Evolutionary conservation across 2,113 vertebrate species (phyloP), one percentile per base, ranked within the genome.

Genomic region (Alexandromys fortis): DNA sequence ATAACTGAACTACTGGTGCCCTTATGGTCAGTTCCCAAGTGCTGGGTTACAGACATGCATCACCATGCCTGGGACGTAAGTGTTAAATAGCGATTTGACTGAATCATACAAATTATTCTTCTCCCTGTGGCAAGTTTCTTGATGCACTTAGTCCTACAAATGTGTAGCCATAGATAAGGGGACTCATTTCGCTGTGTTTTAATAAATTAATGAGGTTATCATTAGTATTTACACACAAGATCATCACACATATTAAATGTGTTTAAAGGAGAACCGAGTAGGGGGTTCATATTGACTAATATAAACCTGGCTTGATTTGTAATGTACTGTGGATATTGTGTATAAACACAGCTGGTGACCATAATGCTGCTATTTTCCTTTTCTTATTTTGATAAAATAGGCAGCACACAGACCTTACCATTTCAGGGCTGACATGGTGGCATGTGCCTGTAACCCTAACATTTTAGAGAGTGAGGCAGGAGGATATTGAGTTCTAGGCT

Each of bases 141-240:
- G 61, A 30, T 75, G 35, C 1, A 63, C 63, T 30, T 21, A 33
- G 16, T 88, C 0, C 81, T 67, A 81, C 22, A 33, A 19, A 72
- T 72, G 30, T 86, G 81, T 73, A 79, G 45, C 75, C 90, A 65
- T 30, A 49, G 21, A n/a, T 52, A 58, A 38, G 81, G 38, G 70
- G 92, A 68, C 35, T 87, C n/a, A 70, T 81, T 52, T 94, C 47
- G 90, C 58, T n/a, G 49, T 81, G n/a, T 95, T 30, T 94, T 63
- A 65, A 73, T 93, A 90, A 61, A 72, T 73, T 55, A 77, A 38
- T 89, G 78, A 55, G 5, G 38, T 30, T 83, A 30, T 35, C 87
- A 72, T 70, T 58, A 30, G 30, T 65, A 19, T 83, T 16, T n/a
- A 70, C 14, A 33, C 30, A 49, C 52, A 22, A n/a, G 13, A 38